phyloP scores from a whole-genome alignment of 1,140 invertebrate species.

The Lordiphosa mommai region DNA sequence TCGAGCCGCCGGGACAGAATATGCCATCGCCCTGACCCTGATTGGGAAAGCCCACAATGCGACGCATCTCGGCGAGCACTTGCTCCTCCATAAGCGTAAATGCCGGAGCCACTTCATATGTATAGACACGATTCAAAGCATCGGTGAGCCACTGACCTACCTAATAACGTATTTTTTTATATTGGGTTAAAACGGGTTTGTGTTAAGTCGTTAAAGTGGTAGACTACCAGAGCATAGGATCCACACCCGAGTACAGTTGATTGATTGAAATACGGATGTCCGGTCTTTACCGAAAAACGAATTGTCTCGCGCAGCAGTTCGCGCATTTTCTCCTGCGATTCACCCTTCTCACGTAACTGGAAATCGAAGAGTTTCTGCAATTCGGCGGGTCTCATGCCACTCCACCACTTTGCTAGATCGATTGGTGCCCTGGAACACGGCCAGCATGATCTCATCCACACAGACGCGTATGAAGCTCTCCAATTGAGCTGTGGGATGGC shows the following conservation, averaged over 20 bases:
- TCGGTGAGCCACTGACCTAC: slow-evolving; percentile 91
- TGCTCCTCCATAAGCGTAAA: slow-evolving; percentile 93
- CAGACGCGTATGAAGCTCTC: slow-evolving; percentile 86
- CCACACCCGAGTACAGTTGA: slow-evolving; percentile 91
- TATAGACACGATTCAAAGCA: slow-evolving; percentile 92
- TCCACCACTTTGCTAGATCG: slow-evolving; percentile 87
- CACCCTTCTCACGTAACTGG: slow-evolving; percentile 82
- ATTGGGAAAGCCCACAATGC: slow-evolving; percentile 89
- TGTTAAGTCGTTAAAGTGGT: too few species aligned
- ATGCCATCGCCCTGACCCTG: slow-evolving; percentile 89
- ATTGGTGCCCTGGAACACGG: slow-evolving; percentile 87
- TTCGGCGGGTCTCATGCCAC: slow-evolving; percentile 86
- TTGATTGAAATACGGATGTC: slow-evolving; percentile 93
- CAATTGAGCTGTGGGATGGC: slow-evolving; percentile 80
- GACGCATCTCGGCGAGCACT: slow-evolving; percentile 90
- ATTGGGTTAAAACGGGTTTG: too few species aligned
- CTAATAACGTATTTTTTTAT: too few species aligned
- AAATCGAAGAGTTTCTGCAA: slow-evolving; percentile 85
- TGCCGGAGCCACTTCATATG: slow-evolving; percentile 94
- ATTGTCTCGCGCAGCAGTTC: slow-evolving; percentile 85
- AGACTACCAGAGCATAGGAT: slow-evolving; percentile 87
- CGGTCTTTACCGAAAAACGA: slow-evolving; percentile 91
- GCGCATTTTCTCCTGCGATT: slow-evolving; percentile 85
- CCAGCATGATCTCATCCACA: slow-evolving; percentile 86
- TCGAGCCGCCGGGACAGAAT: slow-evolving; percentile 96